These are phyloP conservation scores for Papilio xuthus DNA, from an alignment of 1,140 invertebrate species.

Conservation along the genomic window DNA sequence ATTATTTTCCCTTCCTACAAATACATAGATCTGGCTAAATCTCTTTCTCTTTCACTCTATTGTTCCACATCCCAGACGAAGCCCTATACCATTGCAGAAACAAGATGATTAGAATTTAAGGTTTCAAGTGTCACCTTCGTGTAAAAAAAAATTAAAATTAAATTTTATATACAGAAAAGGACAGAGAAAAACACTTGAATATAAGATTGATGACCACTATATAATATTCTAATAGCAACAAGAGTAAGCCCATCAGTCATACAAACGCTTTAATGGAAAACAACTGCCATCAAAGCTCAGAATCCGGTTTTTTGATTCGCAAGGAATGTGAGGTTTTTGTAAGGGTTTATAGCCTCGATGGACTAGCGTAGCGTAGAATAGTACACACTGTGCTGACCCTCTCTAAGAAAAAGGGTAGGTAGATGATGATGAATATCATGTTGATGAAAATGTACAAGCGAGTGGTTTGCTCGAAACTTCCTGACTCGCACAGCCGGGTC, in stretches of 20 bases:
- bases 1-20: too few relatives aligned
- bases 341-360: not conserved
- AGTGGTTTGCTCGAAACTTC: too few relatives aligned
- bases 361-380: not conserved
- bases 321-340: not conserved
- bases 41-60: too few relatives aligned
- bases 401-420: not conserved
- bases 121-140: not conserved
- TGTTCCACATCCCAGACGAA: too few relatives aligned
- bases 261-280: conserved; percentile 13
- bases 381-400: not conserved
- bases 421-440: not conserved
- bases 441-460: too few relatives aligned
- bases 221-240: conserved; percentile 2
- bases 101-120: too few relatives aligned
- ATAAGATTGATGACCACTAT: not conserved
- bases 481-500: too few relatives aligned
- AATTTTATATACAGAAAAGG: not conserved
- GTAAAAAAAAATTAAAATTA: not conserved
- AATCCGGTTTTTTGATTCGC: conserved; percentile 1
- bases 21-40: too few relatives aligned
- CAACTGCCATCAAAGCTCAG: not conserved
- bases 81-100: too few relatives aligned
- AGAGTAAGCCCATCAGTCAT: not conserved
- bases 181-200: conserved; percentile 8